Evolutionary conservation across 2,113 vertebrate genomes (phyloP).

Genomic region (Thinocorus orbignyianus): DNA sequence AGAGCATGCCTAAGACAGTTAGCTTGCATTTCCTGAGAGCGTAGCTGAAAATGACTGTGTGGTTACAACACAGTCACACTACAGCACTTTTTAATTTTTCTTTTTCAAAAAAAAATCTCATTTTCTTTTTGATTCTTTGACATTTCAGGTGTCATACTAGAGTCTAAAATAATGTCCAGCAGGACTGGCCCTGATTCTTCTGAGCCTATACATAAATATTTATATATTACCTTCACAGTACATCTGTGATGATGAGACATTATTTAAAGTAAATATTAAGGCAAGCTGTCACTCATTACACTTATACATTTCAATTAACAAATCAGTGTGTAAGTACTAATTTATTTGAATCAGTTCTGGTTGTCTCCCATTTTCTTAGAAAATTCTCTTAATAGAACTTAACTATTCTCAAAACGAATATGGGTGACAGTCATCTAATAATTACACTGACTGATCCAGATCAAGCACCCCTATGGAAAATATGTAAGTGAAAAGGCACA

Average conservation of each 20-base stretch:
- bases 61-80: slow-evolving; percentile 17
- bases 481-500: slow-evolving; percentile 68
- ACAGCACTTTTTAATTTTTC: not conserved
- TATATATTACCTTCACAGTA: slow-evolving; percentile 9
- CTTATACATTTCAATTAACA: slow-evolving; percentile 9
- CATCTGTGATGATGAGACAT: not conserved
- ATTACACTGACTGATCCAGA: slow-evolving; percentile 73
- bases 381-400: not conserved
- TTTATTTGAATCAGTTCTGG: not conserved
- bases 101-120: not conserved
- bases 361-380: slow-evolving; percentile 6
- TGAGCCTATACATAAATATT: not conserved
- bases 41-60: slow-evolving; percentile 32
- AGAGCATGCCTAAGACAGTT: slow-evolving; percentile 16
- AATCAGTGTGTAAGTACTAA: not conserved
- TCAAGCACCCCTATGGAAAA: slow-evolving; percentile 74
- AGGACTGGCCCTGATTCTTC: slow-evolving; percentile 6
- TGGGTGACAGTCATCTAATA: slow-evolving; percentile 39
- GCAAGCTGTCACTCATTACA: too few species aligned
- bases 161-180: slow-evolving; percentile 14
- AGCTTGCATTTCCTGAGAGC: not conserved
- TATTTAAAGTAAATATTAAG: not conserved
- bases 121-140: not conserved
- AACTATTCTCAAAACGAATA: not conserved
- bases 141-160: not conserved